Evolutionary conservation across 2,113 vertebrate species (phyloP).

Genomic region (Struthidea cinerea): DNA sequence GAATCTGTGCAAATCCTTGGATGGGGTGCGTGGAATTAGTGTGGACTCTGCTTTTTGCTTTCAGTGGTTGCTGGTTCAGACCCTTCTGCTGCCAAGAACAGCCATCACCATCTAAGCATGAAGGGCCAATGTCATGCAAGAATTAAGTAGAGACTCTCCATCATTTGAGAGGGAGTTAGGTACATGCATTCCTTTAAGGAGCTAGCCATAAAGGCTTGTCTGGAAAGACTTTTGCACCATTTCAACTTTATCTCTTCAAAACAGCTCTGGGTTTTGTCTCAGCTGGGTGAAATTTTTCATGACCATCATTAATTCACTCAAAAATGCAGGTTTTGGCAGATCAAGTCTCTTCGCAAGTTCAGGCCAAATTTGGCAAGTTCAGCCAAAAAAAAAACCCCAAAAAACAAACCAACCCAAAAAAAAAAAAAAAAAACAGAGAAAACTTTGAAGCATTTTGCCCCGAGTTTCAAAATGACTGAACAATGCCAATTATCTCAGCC

Average conservation of each 20-base stretch:
- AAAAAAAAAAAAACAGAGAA: neutral
- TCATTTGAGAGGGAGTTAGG: conserved; percentile 50
- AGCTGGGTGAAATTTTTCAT: conserved; percentile 48
- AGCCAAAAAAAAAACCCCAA: neutral
- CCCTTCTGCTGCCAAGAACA: neutral
- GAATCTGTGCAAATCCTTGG: neutral
- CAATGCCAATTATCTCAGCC: neutral
- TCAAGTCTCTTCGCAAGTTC: neutral
- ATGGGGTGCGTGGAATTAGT: neutral
- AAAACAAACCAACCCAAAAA: neutral
- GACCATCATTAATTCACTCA: conserved; percentile 50
- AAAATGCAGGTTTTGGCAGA: conserved; percentile 56
- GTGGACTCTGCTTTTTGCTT: neutral
- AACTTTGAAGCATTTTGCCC: neutral
- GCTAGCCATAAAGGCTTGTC: conserved; percentile 38
- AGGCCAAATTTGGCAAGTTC: conserved; percentile 44
- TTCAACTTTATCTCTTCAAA: conserved; percentile 57
- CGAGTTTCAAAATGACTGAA: neutral
- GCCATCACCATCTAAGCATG: neutral
- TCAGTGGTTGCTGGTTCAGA: neutral
- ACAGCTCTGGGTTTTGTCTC: conserved; percentile 61
- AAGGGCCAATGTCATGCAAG: conserved; percentile 26
- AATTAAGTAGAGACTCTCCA: neutral
- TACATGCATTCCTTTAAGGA: conserved; percentile 41
- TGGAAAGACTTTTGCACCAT: conserved; percentile 46